Base-by-base conservation (phyloP, 2,113 vertebrate genomes). In the Oxyruncus cristatus region DNA sequence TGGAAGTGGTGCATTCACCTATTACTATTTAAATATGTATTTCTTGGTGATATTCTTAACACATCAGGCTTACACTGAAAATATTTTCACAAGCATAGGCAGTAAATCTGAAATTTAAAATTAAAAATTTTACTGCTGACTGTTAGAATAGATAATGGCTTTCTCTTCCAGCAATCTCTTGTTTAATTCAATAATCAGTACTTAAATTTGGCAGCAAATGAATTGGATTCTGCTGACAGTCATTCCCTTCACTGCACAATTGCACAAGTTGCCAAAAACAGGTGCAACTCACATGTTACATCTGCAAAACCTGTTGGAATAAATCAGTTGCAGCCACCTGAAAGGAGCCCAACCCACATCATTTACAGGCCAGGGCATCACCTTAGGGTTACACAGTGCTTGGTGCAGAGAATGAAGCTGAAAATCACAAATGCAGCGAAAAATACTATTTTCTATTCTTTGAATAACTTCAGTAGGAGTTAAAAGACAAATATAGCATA, bases 381-480 rank as follows among this genome's bases (percentile, higher is more conserved):
- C 41, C 62, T 12, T 11, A 14, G 49, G 59, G 9, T 28, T 30
- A 41, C 47, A 59, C 13, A 8, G 30, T 17, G n/a, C 21, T 49
- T 27, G 33, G 4, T 8, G 47, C 10, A 21, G 72, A 47, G 49
- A 80, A 27, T 3, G 37, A 63, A 72, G 44, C 67, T 73, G 15
- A 24, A 52, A 93, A 65, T 12, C 0, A 0, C 17, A 26, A 58
- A 16, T 0, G 0, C 6, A 22, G 8, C 2, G 8, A 20, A 68
- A 92, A 65, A 32, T 2, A 35, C 1, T 8, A 1, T 61, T 32
- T 47, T 18, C 24, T 73, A 11, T 9, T 56, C 44, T 35, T 56
- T 3, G 46, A 70, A 58, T 24, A 67, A 27, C 4, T 72, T 37
- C 6, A 74, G 32, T 6, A 53, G 26, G 3, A 7, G 19, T 2